Evolutionary conservation across 2,888 invertebrate genomes (phyloP), one percentile per base, ranked within the genome.

Genomic region (Cephus pulcher): DNA sequence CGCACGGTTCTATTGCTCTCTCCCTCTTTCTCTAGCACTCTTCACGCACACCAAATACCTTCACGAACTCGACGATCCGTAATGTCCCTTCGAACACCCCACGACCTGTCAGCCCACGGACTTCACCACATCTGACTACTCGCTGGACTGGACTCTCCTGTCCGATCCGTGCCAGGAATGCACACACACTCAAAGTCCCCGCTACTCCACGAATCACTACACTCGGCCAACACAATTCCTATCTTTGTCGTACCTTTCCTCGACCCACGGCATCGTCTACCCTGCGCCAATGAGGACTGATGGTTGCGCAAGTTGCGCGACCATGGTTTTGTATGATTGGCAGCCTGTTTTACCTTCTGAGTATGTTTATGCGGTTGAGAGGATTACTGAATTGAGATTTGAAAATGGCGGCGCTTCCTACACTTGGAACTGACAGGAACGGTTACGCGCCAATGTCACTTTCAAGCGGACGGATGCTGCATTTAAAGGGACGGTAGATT

Each of bases 31-130:
- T 37, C 76, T 34, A 23, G 78, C 82, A 78, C 81, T 80, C 80
- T 76, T 33, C 33, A 34, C 73, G 35, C 34, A 69, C 71, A 73
- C 75, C 79, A 80, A 78, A 82, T 84, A 76, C 80, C 80, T 81
- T 81, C 81, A 80, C 85, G 81, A 76, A 81, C 79, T 80, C 79
- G 82, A 74, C 80, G 83, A 81, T 85, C 84, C 83, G 85, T 81
- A 56, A 79, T 81, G 86, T 82, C 80, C 84, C 81, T 83, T 76
- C 80, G 82, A 82, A 81, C 85, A 84, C 82, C 83, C 83, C 87
- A 80, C 86, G 82, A 85, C 82, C 88, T 87, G 87, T 88, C 87
- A 87, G 86, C 84, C 84, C 84, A 81, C 88, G 78, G 71, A 85
- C 84, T 86, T 84, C 86, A 84, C 83, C 83, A 84, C 86, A 85